Conservation (phyloP, 2,888 invertebrate genomes). For the Eubasilissa splendida region DNA sequence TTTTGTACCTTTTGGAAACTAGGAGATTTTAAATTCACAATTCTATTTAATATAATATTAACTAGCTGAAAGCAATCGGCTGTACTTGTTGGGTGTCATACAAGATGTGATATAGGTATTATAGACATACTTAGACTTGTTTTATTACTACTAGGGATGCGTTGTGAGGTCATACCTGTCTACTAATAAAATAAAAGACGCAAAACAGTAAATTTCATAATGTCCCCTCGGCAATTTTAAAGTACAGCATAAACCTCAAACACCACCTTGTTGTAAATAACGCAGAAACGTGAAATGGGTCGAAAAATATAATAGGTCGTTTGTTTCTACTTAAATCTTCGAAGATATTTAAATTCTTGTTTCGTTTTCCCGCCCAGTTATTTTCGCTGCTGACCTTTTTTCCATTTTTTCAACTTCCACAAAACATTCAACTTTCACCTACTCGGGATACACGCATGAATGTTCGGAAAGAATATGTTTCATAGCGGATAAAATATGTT, state of each 20-base stretch:
- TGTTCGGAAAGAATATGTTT: constrained; percentile 39
- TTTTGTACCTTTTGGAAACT: too few species aligned
- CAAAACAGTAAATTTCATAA: too few species aligned
- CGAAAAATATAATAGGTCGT: constrained; percentile 13
- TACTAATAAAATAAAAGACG: too few species aligned
- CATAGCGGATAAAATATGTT: constrained; percentile 36
- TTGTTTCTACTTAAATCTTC: background rate
- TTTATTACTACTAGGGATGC: too few species aligned
- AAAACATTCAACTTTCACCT: constrained; percentile 20
- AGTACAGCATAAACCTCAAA: background rate
- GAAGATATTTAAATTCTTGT: constrained; percentile 26
- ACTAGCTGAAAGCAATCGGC: too few species aligned
- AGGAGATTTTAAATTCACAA: too few species aligned
- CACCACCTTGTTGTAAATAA: background rate
- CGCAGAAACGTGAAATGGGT: background rate
- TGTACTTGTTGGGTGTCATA: too few species aligned
- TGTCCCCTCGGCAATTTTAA: too few species aligned
- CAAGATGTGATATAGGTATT: too few species aligned
- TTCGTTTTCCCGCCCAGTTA: constrained; percentile 10
- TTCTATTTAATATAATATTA: too few species aligned
- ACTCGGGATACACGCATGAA: constrained; percentile 40
- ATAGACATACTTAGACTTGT: too few species aligned
- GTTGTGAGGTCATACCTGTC: too few species aligned
- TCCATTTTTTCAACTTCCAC: constrained; percentile 20
- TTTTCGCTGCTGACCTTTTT: constrained; percentile 18